Evolutionary conservation across 2,888 invertebrate genomes (phyloP), one percentile per base, ranked within the genome.

Genomic region (Sussaba pulchella): DNA sequence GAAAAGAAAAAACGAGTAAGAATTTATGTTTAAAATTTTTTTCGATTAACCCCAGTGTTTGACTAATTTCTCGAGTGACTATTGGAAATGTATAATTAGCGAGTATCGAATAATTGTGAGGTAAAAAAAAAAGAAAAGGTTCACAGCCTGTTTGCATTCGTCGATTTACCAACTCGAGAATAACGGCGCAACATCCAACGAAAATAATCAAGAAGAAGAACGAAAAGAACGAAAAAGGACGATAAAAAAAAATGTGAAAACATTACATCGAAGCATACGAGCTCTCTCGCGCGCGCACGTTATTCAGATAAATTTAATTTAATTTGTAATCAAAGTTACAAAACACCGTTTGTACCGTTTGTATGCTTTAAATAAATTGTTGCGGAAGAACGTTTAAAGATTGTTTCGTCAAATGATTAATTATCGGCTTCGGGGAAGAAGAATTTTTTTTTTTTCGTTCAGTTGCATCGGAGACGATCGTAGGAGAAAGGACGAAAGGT

Each of bases 301-400:
- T 78, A 74, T 73, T 77, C 83, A 82, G 50, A 54, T 81, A 82
- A 82, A 61, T 87, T 31, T 89, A 87, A 89, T 89, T 89, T 89
- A 87, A 89, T 91, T 91, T 91, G 86, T 91, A 91, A 86, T 90
- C 87, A 87, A 88, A 88, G 85, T 87, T 87, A 89, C 88, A 87
- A 89, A 85, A 87, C 87, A 88, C 86, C 89, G 91, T 92, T 91
- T 92, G 91, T 92, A 92, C 91, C 89, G 91, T 92, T 92, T 92
- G 92, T 92, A 92, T 92, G 92, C 92, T 91, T 92, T 89, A 89
- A 92, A 92, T 91, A 91, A 91, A 92, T 89, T 88, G 89, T 92
- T 91, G 91, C 89, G 87, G 86, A 89, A 88, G 85, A 75, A 73
- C 71, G 66, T 73, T 82, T 36, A 52, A 61, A 61, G 61, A 75